Percentiles rank a stretch among this genome's conserved stretches.
phyloP scores from a whole-genome alignment of 2,888 invertebrate species.

The Eupithecia vulgata region DNA sequence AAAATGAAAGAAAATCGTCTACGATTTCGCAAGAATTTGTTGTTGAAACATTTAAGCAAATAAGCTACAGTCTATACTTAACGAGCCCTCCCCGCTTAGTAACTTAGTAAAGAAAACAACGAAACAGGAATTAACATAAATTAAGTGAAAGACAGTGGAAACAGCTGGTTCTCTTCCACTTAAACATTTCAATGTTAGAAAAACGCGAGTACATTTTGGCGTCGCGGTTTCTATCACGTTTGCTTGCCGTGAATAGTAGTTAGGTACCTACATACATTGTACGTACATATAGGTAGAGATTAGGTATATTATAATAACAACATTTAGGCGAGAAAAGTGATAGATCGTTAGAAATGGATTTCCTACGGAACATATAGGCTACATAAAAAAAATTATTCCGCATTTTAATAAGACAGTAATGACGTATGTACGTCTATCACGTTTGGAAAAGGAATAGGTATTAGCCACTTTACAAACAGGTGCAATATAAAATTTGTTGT shows the following conservation, averaged over 20 bases:
- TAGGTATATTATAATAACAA: too few species aligned
- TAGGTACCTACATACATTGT: too few species aligned
- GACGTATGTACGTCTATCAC: too few species aligned
- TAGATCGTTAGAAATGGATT: too few species aligned
- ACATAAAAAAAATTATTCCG: too few species aligned
- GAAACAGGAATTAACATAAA: conserved; percentile 79
- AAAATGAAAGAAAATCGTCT: neutral
- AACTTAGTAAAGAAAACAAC: conserved; percentile 73
- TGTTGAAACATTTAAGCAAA: conserved; percentile 33
- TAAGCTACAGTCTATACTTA: conserved; percentile 47
- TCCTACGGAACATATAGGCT: too few species aligned
- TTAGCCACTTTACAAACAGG: too few species aligned
- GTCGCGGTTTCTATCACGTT: neutral
- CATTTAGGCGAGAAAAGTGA: too few species aligned
- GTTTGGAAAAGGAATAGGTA: too few species aligned
- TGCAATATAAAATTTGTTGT: too few species aligned
- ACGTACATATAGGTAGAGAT: too few species aligned
- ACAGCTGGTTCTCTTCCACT: conserved; percentile 17
- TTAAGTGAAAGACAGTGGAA: conserved; percentile 51
- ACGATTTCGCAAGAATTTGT: conserved; percentile 20
- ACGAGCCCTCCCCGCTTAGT: conserved; percentile 55
- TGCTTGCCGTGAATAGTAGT: neutral
- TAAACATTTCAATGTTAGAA: neutral
- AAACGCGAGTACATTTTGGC: neutral
- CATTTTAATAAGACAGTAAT: too few species aligned